Percentiles rank a stretch among this genome's conserved stretches.
These are phyloP conservation scores for Rhinogobio ventralis DNA, from an alignment of 2,797 vertebrate species.

Conservation along the genomic window DNA sequence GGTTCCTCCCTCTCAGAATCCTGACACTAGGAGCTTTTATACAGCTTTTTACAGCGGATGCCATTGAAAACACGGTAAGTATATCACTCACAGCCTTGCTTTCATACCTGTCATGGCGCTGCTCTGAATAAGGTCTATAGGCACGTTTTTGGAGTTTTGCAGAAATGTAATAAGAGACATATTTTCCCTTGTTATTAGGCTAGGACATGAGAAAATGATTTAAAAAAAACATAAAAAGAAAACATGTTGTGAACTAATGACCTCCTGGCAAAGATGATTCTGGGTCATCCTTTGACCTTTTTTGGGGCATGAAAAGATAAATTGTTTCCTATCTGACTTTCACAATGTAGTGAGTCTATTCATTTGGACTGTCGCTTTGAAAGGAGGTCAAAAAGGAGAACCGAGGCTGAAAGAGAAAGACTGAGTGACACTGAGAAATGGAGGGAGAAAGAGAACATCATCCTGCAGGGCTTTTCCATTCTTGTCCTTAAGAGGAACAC, in stretches of 20 bases:
- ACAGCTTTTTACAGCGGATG: no score
- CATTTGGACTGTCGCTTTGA: background rate
- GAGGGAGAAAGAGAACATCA: conserved; percentile 39
- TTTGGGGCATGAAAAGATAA: conserved; percentile 33
- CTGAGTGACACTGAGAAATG: conserved; percentile 44
- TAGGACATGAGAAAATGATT: background rate
- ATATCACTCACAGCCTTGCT: no score
- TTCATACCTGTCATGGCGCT: no score
- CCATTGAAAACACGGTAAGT: no score
- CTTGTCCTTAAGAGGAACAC: conserved; percentile 31
- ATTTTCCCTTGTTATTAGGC: background rate
- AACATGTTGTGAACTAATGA: conserved; percentile 1
- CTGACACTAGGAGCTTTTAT: background rate
- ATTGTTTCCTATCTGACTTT: conserved; percentile 20
- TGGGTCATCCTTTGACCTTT: conserved; percentile 30
- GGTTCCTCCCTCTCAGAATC: no score
- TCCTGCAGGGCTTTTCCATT: conserved; percentile 52
- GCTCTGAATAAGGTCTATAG: no score
- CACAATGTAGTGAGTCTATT: conserved; percentile 22
- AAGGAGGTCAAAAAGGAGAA: conserved; percentile 36
- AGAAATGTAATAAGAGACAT: no score
- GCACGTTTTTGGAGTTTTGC: no score
- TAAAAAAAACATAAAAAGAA: conserved; percentile 5
- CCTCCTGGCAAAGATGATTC: conserved; percentile 8
- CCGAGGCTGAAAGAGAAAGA: conserved; percentile 51